phyloP scores from a whole-genome alignment of 2,113 vertebrate genomes.

The Cyanoderma ruficeps region DNA sequence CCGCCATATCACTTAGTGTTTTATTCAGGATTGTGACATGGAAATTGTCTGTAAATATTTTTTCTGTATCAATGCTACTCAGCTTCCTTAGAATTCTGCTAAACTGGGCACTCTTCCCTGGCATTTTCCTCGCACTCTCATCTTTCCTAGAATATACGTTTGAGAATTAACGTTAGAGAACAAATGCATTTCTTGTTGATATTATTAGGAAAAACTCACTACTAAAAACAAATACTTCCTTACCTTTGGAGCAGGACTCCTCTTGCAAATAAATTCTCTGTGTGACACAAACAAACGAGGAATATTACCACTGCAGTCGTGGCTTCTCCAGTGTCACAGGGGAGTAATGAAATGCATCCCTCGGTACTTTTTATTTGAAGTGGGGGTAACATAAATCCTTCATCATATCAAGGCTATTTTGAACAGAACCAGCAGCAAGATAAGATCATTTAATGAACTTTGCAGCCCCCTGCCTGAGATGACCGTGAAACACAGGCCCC shows the following conservation, averaged over 20 bases:
- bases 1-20: not conserved
- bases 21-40: not conserved
- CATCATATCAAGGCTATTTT: constrained; percentile 73
- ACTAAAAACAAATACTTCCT: not conserved
- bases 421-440: constrained; percentile 65
- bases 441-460: constrained; percentile 76
- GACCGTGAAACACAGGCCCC: constrained; percentile 66
- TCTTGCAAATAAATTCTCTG: constrained; percentile 41
- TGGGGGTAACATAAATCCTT: constrained; percentile 72
- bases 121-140: constrained; percentile 14
- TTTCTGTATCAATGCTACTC: constrained; percentile 36
- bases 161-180: not conserved
- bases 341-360: constrained; percentile 63
- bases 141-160: constrained; percentile 2
- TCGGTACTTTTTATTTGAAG: constrained; percentile 71
- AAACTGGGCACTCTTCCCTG: constrained; percentile 47
- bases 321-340: constrained; percentile 44
- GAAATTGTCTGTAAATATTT: constrained; percentile 32
- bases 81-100: constrained; percentile 50
- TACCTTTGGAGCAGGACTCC: constrained; percentile 67
- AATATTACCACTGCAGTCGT: constrained; percentile 16
- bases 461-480: constrained; percentile 73
- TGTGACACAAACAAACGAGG: constrained; percentile 28
- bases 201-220: not conserved
- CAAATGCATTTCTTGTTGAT: not conserved